phyloP scores from a whole-genome alignment of 2,113 vertebrate genomes.

The Indicator indicator region DNA sequence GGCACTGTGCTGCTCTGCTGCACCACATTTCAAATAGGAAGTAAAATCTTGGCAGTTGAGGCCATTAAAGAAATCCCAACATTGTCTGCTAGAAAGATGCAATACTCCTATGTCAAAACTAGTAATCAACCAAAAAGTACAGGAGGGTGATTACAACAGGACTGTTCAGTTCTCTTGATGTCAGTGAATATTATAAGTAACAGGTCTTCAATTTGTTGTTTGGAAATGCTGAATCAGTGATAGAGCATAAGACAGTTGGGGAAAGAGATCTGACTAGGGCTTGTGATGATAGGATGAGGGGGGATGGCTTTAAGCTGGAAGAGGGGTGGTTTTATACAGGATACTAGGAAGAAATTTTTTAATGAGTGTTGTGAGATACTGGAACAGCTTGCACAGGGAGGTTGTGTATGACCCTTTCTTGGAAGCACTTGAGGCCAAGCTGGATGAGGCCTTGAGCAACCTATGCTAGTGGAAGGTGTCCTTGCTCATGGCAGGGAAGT shows the following conservation, averaged over 20 bases:
- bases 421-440: too few species aligned
- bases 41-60: background rate
- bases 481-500: too few species aligned
- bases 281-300: too few species aligned
- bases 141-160: accelerated
- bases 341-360: too few species aligned
- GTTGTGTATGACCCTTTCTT: too few species aligned
- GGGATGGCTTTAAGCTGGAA: too few species aligned
- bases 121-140: background rate
- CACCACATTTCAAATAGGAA: background rate
- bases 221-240: background rate
- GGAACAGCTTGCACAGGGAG: too few species aligned
- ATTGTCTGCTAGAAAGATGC: background rate
- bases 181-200: background rate
- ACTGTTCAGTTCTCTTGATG: background rate
- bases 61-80: background rate
- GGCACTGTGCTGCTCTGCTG: background rate
- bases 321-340: too few species aligned
- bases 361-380: too few species aligned
- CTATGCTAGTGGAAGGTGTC: too few species aligned
- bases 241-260: background rate
- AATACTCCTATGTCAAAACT: background rate
- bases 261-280: too few species aligned
- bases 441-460: too few species aligned
- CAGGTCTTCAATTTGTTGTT: background rate